Conservation (phyloP, 2,113 vertebrate species). For the Gymnobelideus leadbeateri region DNA sequence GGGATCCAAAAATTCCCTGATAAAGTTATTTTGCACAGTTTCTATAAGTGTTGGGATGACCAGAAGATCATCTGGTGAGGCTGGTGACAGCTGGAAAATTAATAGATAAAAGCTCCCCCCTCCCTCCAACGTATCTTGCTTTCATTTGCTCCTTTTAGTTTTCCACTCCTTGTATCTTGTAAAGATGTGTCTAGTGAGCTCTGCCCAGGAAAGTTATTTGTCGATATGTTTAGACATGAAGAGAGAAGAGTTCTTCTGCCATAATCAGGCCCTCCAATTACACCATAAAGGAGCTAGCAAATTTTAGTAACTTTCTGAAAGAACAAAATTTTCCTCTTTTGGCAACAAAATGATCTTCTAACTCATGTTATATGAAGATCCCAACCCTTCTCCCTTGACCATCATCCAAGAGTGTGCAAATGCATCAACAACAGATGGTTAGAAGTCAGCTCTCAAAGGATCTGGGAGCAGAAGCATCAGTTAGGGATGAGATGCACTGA, state of each 20-base stretch:
- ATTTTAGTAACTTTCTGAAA: neutral
- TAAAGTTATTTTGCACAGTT: neutral
- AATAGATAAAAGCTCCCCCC: neutral
- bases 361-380: neutral
- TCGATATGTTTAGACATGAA: neutral
- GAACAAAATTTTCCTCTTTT: neutral
- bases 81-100: neutral
- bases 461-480: neutral
- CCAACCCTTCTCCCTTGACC: neutral
- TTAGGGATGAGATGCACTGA: neutral
- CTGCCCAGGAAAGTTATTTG: neutral
- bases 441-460: neutral
- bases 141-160: neutral
- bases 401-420: neutral
- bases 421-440: neutral
- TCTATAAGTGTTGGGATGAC: neutral
- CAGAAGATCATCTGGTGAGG: neutral
- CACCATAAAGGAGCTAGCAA: neutral
- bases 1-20: neutral
- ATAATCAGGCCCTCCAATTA: neutral
- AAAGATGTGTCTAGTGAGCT: neutral
- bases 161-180: neutral
- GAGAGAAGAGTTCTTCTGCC: neutral
- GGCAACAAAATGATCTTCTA: neutral
- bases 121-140: neutral